phyloP scores from a whole-genome alignment of 2,888 invertebrate species.

The Drosophila recens region DNA sequence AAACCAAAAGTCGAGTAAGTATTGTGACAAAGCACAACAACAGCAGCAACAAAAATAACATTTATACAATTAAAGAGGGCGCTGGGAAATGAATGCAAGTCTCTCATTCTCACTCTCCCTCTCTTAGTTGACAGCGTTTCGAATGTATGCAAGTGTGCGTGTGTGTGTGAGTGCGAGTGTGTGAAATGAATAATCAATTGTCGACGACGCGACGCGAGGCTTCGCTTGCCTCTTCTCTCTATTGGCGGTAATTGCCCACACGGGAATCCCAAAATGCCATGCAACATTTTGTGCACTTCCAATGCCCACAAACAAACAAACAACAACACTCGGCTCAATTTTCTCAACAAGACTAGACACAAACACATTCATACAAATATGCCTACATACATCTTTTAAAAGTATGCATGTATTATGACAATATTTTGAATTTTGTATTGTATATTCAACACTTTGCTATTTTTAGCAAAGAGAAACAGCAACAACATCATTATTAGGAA shows the following conservation, averaged over 20 bases:
- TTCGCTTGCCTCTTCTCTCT: background rate
- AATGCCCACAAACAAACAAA: conserved; percentile 28
- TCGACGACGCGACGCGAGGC: conserved; percentile 28
- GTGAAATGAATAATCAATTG: conserved; percentile 74
- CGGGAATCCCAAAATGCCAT: conserved; percentile 74
- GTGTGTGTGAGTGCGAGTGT: conserved; percentile 2
- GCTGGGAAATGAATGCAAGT: conserved; percentile 25
- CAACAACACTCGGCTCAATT: conserved; percentile 22
- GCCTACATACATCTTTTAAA: conserved; percentile 11
- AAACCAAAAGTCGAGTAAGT: conserved; percentile 42
- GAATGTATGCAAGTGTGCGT: conserved; percentile 5
- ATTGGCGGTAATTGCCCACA: conserved; percentile 68
- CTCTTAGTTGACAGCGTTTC: background rate
- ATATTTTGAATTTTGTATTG: conserved; percentile 54
- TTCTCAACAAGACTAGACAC: conserved; percentile 13
- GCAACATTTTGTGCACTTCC: conserved; percentile 59
- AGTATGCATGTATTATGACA: conserved; percentile 41
- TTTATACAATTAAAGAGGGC: conserved; percentile 31
- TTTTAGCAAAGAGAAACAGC: conserved; percentile 44
- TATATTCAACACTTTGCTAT: conserved; percentile 55
- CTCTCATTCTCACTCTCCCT: conserved; percentile 3
- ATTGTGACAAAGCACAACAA: conserved; percentile 29
- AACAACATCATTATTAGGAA: conserved; percentile 36
- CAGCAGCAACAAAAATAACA: conserved; percentile 3
- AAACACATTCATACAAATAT: background rate